Conservation (phyloP, 2,888 invertebrate genomes). For the Cheilosia grossa region DNA sequence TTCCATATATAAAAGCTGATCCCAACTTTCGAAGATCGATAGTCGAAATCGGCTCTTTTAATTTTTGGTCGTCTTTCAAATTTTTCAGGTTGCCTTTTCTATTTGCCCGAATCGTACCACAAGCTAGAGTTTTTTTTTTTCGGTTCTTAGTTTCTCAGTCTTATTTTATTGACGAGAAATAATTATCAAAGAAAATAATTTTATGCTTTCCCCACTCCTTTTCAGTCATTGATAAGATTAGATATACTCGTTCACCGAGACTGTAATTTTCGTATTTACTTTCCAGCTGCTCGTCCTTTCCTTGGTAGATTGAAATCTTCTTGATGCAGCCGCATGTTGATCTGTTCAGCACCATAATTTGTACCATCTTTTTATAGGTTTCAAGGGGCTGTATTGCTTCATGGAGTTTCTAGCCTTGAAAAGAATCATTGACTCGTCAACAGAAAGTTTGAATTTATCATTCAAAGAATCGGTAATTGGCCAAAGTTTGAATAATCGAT, state of each 20-base stretch:
- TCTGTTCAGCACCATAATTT: constrained; percentile 16
- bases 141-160: background rate
- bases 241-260: constrained; percentile 23
- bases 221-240: no score
- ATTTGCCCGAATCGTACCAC: constrained; percentile 28
- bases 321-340: background rate
- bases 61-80: constrained; percentile 28
- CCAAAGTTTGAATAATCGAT: constrained; percentile 25
- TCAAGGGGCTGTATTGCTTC: constrained; percentile 38
- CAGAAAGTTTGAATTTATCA: constrained; percentile 44
- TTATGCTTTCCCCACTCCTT: constrained; percentile 18
- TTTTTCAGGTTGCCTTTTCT: constrained; percentile 38
- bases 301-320: constrained; percentile 36
- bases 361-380: constrained; percentile 41
- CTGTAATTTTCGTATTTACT: constrained; percentile 22
- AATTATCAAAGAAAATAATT: constrained; percentile 9
- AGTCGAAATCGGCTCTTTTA: constrained; percentile 24
- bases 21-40: constrained; percentile 19
- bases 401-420: constrained; percentile 39
- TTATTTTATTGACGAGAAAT: constrained; percentile 31
- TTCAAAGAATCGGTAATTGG: constrained; percentile 1
- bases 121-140: constrained; percentile 37
- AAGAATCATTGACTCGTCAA: constrained; percentile 21
- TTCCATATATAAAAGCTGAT: constrained; percentile 38
- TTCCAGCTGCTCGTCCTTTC: constrained; percentile 35